Conservation (phyloP, 2,113 vertebrate species). For the Noturus placidus region DNA sequence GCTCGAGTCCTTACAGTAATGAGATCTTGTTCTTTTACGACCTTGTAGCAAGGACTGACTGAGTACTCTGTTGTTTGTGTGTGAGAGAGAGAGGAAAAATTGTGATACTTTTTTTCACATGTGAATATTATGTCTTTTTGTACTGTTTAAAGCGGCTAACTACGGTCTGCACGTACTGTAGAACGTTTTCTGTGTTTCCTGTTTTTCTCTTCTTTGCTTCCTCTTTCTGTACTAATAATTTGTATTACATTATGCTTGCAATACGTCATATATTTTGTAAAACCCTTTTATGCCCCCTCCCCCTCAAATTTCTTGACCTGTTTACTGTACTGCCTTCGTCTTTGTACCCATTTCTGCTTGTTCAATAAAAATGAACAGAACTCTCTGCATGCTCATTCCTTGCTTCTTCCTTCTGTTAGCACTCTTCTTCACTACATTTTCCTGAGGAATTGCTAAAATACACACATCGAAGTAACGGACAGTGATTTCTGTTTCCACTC, state of each 20-base stretch:
- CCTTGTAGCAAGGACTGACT: not conserved
- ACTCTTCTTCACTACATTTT: not conserved
- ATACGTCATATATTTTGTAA: not conserved
- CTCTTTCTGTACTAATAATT: constrained; percentile 17
- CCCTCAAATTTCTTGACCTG: not conserved
- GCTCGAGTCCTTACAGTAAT: not conserved
- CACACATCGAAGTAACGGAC: not conserved
- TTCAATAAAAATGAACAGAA: constrained; percentile 44
- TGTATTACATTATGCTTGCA: not conserved
- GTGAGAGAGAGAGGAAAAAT: too few species aligned
- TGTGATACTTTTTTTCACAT: not conserved
- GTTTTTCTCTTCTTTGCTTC: constrained; percentile 3
- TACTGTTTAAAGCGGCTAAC: not conserved
- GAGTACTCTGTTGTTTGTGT: not conserved
- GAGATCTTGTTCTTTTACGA: not conserved
- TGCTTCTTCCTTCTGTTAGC: not conserved
- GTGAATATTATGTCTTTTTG: not conserved
- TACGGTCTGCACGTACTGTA: not conserved
- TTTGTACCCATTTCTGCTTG: constrained; percentile 19
- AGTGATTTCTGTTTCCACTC: not conserved
- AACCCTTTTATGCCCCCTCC: not conserved
- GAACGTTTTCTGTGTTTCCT: not conserved
- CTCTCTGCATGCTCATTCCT: constrained; percentile 43
- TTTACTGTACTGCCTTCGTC: constrained; percentile 8
- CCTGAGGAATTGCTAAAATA: not conserved